Conservation (phyloP, 2,113 vertebrate genomes). For the Nothoprocta perdicaria region DNA sequence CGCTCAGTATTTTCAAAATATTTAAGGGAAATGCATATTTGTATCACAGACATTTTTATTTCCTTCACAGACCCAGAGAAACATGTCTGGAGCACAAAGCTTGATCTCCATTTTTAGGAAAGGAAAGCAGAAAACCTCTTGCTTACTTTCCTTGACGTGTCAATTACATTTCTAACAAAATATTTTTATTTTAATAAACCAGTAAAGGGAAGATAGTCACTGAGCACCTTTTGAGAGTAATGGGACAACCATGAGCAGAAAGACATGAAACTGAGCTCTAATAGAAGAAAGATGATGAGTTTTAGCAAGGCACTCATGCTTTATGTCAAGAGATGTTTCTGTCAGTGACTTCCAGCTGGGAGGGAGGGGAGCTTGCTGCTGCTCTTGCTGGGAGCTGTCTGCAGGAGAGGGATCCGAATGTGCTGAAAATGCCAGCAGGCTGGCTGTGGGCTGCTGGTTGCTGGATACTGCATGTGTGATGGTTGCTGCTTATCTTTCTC, state of each 20-base stretch:
- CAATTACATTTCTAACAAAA: neutral
- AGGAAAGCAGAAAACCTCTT: neutral
- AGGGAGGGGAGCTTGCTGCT: neutral
- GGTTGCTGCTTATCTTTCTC: neutral
- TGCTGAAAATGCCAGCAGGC: neutral
- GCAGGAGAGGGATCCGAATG: neutral
- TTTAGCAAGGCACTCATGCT: neutral
- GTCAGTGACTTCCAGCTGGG: neutral
- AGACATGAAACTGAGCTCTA: neutral
- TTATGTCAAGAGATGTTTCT: slow-evolving; percentile 12
- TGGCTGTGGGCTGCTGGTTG: neutral
- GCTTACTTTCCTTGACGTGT: neutral
- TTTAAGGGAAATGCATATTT: slow-evolving; percentile 20
- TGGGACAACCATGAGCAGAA: neutral
- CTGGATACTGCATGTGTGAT: neutral
- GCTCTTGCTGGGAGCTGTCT: neutral
- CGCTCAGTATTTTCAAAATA: slow-evolving; percentile 34
- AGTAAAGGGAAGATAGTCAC: neutral
- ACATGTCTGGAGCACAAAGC: neutral
- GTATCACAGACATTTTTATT: slow-evolving; percentile 3
- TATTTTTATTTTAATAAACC: neutral
- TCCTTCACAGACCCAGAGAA: neutral
- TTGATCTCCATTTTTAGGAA: neutral
- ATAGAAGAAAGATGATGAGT: neutral
- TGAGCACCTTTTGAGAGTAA: neutral